These are phyloP conservation scores for Drosophila busckii DNA, from an alignment of 1,140 invertebrate species.

Conservation along the genomic window DNA sequence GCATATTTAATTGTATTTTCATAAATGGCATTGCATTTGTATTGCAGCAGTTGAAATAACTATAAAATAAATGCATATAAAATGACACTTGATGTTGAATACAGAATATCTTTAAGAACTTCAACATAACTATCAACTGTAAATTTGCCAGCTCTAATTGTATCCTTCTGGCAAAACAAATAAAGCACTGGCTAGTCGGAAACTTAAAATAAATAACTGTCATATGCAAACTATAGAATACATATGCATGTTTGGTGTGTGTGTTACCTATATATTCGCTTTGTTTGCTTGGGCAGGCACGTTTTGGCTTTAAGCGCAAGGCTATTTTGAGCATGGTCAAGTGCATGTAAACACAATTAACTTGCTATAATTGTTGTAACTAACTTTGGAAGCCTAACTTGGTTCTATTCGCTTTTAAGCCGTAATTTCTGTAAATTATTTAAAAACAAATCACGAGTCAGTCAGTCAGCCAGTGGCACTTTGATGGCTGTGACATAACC, in stretches of 20 bases:
- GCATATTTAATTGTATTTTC: slow-evolving; percentile 56
- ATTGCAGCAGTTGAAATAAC: slow-evolving; percentile 31
- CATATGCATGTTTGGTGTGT: slow-evolving; percentile 7
- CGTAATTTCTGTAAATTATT: too few species aligned
- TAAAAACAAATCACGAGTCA: slow-evolving; percentile 20
- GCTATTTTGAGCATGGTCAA: slow-evolving; percentile 3
- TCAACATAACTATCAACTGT: too few species aligned
- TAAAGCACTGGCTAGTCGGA: slow-evolving; percentile 26
- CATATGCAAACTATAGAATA: neutral
- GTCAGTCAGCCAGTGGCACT: neutral
- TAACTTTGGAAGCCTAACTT: too few species aligned
- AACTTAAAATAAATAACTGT: slow-evolving; percentile 11
- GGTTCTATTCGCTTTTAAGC: too few species aligned
- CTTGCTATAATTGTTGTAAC: too few species aligned
- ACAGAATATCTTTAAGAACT: too few species aligned
- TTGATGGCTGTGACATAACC: slow-evolving; percentile 28
- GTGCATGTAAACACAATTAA: too few species aligned
- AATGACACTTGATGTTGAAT: too few species aligned
- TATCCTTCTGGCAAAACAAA: slow-evolving; percentile 12
- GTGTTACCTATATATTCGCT: slow-evolving; percentile 10
- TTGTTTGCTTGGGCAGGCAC: neutral
- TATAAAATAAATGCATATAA: slow-evolving; percentile 4
- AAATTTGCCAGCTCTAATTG: too few species aligned
- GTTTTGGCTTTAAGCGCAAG: too few species aligned
- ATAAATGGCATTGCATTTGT: slow-evolving; percentile 64